Base-by-base conservation (phyloP, 1,140 invertebrate species). In the Eupeodes corollae region DNA sequence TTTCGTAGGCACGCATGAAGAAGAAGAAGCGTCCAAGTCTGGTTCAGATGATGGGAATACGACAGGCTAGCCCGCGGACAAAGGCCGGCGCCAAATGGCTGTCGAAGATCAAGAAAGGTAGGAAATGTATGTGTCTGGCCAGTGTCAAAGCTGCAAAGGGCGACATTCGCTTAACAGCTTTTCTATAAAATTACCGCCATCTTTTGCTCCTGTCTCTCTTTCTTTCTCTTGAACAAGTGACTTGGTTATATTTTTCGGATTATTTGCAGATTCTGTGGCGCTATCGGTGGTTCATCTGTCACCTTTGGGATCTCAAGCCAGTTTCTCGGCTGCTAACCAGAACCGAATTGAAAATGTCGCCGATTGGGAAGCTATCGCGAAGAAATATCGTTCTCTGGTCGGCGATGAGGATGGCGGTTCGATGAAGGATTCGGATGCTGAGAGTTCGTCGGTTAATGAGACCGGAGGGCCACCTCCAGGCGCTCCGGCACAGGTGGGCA, bases 291-390 rank as follows among this genome's bases (percentile, higher is more conserved):
- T 79, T 15, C 85, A 86, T 55, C 67, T 87, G 48, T 88, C 83
- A 63, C 84, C 83, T 1, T 63, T 88, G n/a, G 86, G 85, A 21
- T 89, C 84, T 3, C 87, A 88, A 57, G 60, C 87, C 41, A 89
- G 86, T 53, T 86, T 89, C 61, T 78, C 78, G 54, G 70, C 75
- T 38, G 68, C 74, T 46, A 68, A 69, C 48, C 71, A 70, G 26
- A 83, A 78, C 13, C 75, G 84, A 50, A 89, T 93, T 48, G 90
- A 93, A 64, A 91, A 88, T 56, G 88, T 93, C 0, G 84, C 88
- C 5, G 89, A 94, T 63, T 94, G 91, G 91, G 83, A 88, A 53
- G 73, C 80, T 1, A 91, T 94, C 21, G 83, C 88, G 9, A 86
- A 86, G 66, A 90, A 90, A 58, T 94, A 92, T 62, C 75, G 88